These are phyloP conservation scores for Eptesicus fuscus DNA, from an alignment of 2,113 vertebrate species.

Conservation along the genomic window DNA sequence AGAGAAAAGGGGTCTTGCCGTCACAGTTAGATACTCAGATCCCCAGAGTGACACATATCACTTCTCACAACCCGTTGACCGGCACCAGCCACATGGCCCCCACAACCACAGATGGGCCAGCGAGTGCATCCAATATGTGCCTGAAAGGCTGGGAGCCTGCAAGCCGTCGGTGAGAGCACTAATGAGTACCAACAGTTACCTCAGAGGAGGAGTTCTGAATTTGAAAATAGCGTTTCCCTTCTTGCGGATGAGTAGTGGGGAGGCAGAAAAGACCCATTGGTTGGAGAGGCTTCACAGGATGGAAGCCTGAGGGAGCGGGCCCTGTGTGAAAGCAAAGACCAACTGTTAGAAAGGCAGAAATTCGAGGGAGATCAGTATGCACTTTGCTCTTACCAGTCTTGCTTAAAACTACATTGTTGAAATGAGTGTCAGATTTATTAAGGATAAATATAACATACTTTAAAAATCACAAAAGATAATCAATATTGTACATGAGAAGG, in stretches of 20 bases:
- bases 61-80: not conserved
- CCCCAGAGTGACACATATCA: not conserved
- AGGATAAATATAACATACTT: not conserved
- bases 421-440: not conserved
- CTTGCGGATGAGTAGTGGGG: not conserved
- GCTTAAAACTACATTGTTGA: not conserved
- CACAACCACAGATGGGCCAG: too few species aligned
- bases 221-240: not conserved
- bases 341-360: not conserved
- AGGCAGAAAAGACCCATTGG: not conserved
- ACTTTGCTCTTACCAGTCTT: not conserved
- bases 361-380: not conserved
- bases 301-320: not conserved
- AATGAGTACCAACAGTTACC: not conserved
- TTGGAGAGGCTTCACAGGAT: not conserved
- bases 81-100: too few species aligned
- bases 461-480: not conserved
- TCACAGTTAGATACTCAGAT: not conserved
- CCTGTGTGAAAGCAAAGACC: not conserved
- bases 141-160: not conserved
- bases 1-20: not conserved
- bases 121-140: not conserved
- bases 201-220: not conserved
- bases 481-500: not conserved
- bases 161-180: not conserved